Evolutionary conservation across 2,888 invertebrate genomes (phyloP).

Genomic region (Drosophila lutescens): DNA sequence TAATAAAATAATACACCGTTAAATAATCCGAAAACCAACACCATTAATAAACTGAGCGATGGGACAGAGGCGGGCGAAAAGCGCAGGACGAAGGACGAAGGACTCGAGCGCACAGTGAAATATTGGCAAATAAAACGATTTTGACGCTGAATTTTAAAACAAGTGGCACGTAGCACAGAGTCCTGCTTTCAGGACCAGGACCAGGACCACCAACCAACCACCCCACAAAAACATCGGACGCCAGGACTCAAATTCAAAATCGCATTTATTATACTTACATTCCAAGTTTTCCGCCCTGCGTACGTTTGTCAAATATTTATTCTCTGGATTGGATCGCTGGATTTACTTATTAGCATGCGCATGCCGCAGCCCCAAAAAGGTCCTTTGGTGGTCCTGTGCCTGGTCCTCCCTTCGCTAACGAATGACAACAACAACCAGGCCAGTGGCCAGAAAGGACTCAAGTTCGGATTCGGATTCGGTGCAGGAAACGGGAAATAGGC

Average conservation of each 20-base stretch:
- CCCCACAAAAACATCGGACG: not conserved
- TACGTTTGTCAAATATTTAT: slow-evolving; percentile 82
- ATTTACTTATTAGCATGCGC: slow-evolving; percentile 81
- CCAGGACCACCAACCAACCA: not conserved
- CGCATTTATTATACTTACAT: slow-evolving; percentile 79
- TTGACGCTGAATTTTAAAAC: slow-evolving; percentile 84
- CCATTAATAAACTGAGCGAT: slow-evolving; percentile 78
- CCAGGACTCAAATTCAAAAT: slow-evolving; percentile 55
- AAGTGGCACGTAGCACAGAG: slow-evolving; percentile 75
- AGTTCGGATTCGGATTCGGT: slow-evolving; percentile 9
- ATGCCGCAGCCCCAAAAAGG: slow-evolving; percentile 52
- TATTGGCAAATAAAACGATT: slow-evolving; percentile 83
- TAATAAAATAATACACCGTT: slow-evolving; percentile 82
- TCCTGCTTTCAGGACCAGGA: slow-evolving; percentile 7
- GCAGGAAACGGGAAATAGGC: slow-evolving; percentile 66
- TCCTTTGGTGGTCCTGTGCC: slow-evolving; percentile 8
- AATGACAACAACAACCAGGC: slow-evolving; percentile 54
- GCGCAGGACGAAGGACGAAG: slow-evolving; percentile 17
- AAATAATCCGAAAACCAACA: slow-evolving; percentile 82
- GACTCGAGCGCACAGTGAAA: slow-evolving; percentile 69
- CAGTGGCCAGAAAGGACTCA: slow-evolving; percentile 26
- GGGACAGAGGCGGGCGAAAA: slow-evolving; percentile 27
- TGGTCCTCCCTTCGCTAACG: slow-evolving; percentile 52
- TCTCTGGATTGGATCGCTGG: slow-evolving; percentile 79
- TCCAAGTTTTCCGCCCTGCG: slow-evolving; percentile 58